Conservation (phyloP, 2,113 vertebrate species). For the Neodontobutis hainanensis region DNA sequence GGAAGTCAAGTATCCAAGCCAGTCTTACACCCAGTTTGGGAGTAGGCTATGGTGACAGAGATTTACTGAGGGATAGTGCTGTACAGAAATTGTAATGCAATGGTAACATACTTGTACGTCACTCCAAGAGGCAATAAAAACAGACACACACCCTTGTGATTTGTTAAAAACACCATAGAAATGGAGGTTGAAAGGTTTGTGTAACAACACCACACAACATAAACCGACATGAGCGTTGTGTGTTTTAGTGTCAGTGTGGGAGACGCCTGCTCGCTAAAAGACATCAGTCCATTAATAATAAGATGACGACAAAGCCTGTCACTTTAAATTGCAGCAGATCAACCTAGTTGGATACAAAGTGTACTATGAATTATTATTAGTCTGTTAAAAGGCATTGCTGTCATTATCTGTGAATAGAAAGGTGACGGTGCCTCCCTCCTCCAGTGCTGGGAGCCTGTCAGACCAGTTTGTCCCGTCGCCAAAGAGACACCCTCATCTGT, state of each 20-base stretch:
- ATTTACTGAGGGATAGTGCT: no score
- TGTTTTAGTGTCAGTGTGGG: neutral
- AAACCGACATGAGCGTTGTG: conserved; percentile 6
- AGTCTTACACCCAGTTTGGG: neutral
- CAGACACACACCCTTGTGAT: conserved; percentile 18
- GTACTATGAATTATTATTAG: neutral
- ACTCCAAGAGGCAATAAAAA: conserved; percentile 4
- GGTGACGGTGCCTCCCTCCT: conserved; percentile 36
- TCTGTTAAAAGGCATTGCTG: conserved; percentile 4
- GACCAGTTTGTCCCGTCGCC: conserved; percentile 56
- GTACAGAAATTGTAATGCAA: neutral
- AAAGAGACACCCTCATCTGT: conserved; percentile 30
- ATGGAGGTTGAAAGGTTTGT: conserved; percentile 8
- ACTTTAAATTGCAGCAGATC: neutral
- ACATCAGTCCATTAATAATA: neutral
- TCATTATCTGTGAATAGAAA: conserved; percentile 18
- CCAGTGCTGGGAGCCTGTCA: conserved; percentile 45
- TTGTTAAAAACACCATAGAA: neutral
- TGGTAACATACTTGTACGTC: conserved; percentile 8
- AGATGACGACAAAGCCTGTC: neutral
- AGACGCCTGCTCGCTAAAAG: neutral
- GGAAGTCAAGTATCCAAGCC: neutral
- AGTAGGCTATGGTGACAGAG: neutral
- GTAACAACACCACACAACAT: conserved; percentile 9
- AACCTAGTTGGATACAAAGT: neutral